phyloP scores from a whole-genome alignment of 2,113 vertebrate genomes.

The Archilochus colubris region DNA sequence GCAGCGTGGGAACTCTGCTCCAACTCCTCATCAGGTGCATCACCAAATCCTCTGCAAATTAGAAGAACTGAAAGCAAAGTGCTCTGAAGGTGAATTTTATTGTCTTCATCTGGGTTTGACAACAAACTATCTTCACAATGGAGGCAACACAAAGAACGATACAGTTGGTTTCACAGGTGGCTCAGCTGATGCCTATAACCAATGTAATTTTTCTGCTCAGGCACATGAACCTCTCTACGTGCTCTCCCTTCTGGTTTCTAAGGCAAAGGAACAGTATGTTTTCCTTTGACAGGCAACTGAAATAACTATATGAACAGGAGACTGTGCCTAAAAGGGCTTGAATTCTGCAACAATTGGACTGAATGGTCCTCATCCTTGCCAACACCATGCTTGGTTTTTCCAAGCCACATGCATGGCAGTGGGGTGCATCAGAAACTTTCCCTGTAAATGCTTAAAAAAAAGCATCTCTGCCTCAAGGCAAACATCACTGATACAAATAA shows the following conservation, averaged over 20 bases:
- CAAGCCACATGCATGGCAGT: neutral
- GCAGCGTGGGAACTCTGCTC: neutral
- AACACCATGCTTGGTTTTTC: conserved; percentile 3
- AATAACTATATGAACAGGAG: neutral
- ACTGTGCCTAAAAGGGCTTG: neutral
- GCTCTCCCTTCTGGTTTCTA: neutral
- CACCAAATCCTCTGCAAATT: neutral
- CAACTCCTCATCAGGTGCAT: neutral
- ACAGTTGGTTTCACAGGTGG: neutral
- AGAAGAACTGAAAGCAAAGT: neutral
- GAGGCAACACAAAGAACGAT: neutral
- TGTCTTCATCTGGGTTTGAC: neutral
- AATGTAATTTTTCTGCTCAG: neutral
- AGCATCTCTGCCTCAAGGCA: conserved; percentile 17
- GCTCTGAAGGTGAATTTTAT: neutral
- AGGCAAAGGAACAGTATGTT: neutral
- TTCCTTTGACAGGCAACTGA: neutral
- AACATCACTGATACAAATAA: conserved; percentile 24
- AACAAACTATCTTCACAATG: neutral
- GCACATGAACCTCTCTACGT: neutral
- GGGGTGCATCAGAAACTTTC: neutral
- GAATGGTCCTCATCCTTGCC: neutral
- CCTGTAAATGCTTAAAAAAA: neutral
- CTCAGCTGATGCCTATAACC: neutral
- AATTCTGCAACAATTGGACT: conserved; percentile 13